A percentile compares a stretch with the other conserved stretches of the same genome.
These are phyloP conservation scores for Calcarius lapponicus DNA, from an alignment of 2,797 vertebrate genomes.

Conservation along the genomic window DNA sequence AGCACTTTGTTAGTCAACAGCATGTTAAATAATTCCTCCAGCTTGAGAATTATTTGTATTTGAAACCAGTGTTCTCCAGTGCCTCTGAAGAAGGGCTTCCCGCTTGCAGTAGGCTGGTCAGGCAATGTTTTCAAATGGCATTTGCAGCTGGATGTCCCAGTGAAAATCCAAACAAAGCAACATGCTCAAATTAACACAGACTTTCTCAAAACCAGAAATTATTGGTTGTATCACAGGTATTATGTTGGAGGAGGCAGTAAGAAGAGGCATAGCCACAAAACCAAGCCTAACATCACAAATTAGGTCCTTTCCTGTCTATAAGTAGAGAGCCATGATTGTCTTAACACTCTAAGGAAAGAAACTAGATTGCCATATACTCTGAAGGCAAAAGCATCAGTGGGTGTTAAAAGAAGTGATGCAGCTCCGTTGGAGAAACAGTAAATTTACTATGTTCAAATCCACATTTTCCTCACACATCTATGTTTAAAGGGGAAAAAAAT, in stretches of 20 bases:
- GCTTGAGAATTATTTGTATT: neutral
- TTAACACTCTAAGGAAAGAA: neutral
- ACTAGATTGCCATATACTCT: neutral
- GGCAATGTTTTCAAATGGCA: neutral
- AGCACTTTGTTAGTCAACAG: conserved; percentile 29
- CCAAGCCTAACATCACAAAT: neutral
- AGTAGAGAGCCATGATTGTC: neutral
- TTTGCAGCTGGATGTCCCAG: neutral
- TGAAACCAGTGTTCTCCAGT: neutral
- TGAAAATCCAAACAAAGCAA: neutral
- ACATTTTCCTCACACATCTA: neutral
- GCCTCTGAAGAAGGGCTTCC: neutral
- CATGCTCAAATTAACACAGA: neutral
- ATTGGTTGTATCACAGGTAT: neutral
- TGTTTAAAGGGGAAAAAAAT: neutral
- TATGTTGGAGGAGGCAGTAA: neutral
- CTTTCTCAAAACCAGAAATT: neutral
- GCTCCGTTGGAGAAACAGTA: neutral
- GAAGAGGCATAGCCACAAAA: neutral
- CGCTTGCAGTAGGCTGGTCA: neutral
- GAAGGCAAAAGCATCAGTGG: neutral
- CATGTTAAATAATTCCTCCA: neutral
- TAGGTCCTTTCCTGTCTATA: neutral
- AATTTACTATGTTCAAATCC: neutral
- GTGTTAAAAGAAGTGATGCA: neutral